These are phyloP conservation scores for Strigops habroptila DNA, from an alignment of 2,113 vertebrate species.

Conservation along the genomic window DNA sequence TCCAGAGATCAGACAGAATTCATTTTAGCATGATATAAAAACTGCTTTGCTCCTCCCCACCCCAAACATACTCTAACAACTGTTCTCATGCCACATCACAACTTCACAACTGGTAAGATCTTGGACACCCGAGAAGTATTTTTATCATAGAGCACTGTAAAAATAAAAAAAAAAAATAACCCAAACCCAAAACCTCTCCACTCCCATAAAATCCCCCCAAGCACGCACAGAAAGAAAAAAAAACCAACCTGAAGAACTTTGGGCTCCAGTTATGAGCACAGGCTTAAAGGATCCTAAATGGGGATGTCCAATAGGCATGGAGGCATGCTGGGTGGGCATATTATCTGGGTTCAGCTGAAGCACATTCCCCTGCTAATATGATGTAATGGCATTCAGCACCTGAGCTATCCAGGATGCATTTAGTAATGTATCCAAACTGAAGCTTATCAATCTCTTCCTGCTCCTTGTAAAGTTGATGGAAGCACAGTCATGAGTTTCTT, in stretches of 20 bases:
- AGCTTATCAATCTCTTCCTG: not conserved
- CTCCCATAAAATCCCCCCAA: not conserved
- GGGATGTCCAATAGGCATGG: not conserved
- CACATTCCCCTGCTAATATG: not conserved
- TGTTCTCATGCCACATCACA: not conserved
- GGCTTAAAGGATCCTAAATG: not conserved
- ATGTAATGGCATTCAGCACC: not conserved
- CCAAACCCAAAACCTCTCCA: not conserved
- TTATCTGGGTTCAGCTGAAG: not conserved
- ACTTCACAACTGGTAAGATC: not conserved
- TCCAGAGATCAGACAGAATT: not conserved
- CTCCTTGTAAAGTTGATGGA: not conserved
- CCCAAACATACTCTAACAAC: not conserved
- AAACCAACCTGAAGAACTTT: not conserved
- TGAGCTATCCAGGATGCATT: not conserved
- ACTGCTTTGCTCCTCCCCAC: not conserved
- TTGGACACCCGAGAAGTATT: not conserved
- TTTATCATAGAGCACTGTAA: not conserved
- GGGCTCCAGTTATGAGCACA: not conserved
- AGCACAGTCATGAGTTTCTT: not conserved
- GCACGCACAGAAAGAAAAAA: not conserved
- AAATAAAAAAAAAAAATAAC: not conserved
- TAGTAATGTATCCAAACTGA: not conserved
- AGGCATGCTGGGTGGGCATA: not conserved
- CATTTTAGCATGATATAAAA: not conserved